Evolutionary conservation across 2,888 invertebrate species (phyloP).

Genomic region (Dione juno): DNA sequence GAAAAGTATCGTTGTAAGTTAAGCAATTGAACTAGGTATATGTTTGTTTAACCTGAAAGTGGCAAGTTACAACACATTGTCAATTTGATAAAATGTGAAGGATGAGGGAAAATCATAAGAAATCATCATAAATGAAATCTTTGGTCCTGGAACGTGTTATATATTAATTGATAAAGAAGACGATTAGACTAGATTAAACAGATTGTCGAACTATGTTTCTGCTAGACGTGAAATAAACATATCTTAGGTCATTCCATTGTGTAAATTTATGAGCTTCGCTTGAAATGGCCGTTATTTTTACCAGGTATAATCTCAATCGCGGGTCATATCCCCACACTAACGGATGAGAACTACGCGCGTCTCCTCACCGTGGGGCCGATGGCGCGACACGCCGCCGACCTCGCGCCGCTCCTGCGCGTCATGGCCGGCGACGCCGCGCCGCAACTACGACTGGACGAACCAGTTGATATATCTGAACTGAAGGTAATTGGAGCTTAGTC

Average conservation of each 20-base stretch:
- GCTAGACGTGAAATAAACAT: too few relatives aligned
- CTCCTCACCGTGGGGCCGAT: conserved; percentile 88
- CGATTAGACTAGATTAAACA: background rate
- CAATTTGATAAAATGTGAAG: too few relatives aligned
- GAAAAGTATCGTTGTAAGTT: background rate
- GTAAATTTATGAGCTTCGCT: too few relatives aligned
- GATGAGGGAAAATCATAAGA: too few relatives aligned
- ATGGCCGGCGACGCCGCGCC: conserved; percentile 80
- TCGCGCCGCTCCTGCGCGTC: conserved; percentile 85
- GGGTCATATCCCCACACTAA: conserved; percentile 85
- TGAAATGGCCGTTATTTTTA: conserved; percentile 6
- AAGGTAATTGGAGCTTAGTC: conserved; percentile 58
- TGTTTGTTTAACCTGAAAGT: background rate
- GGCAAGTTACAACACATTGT: background rate
- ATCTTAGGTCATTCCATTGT: too few relatives aligned
- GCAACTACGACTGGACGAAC: conserved; percentile 75
- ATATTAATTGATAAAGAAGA: too few relatives aligned
- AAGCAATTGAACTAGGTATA: background rate
- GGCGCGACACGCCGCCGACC: conserved; percentile 90
- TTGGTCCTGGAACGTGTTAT: too few relatives aligned
- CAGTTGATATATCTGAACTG: conserved; percentile 73
- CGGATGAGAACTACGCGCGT: conserved; percentile 74
- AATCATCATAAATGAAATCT: too few relatives aligned
- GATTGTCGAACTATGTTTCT: background rate
- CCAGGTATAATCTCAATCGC: conserved; percentile 81